Percentiles rank a stretch among this genome's conserved stretches.
Conservation (phyloP, 53 echinoderm and acorn worm genomes). For the Arbacia lixula region DNA sequence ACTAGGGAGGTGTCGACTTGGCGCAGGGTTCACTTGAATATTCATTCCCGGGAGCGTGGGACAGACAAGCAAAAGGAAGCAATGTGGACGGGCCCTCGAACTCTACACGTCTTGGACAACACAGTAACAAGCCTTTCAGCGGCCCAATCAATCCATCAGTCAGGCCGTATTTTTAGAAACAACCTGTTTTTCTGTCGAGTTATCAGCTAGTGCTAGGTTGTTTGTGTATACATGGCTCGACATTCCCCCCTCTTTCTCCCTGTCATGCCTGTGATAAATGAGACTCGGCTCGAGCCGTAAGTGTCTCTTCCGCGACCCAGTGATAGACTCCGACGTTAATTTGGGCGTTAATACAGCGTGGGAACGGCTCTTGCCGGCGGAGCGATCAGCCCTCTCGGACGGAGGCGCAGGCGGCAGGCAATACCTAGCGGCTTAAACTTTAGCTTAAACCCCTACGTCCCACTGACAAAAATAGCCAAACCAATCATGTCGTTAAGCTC, state of each 20-base stretch:
- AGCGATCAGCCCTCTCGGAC: no score
- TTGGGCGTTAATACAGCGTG: conserved; percentile 36
- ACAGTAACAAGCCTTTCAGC: conserved; percentile 39
- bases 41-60: no score
- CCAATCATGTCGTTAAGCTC: no score
- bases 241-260: background rate
- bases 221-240: conserved; percentile 18
- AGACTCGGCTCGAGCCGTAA: background rate
- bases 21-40: no score
- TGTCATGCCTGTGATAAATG: no score
- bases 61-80: background rate
- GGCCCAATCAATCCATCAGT: conserved; percentile 34
- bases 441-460: no score
- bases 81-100: background rate
- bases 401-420: no score
- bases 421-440: no score
- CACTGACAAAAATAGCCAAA: no score
- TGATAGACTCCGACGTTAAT: conserved; percentile 33
- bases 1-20: no score
- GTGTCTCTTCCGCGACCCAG: background rate
- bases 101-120: conserved; percentile 1
- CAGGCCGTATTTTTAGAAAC: conserved; percentile 38
- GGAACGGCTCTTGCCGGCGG: conserved; percentile 5
- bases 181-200: conserved; percentile 41
- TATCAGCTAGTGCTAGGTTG: conserved; percentile 12